These are phyloP conservation scores for Pseudorhiza aurosa DNA, from an alignment of 30 jellyfish, hydroid and myxozoan genomes.

Conservation along the genomic window DNA sequence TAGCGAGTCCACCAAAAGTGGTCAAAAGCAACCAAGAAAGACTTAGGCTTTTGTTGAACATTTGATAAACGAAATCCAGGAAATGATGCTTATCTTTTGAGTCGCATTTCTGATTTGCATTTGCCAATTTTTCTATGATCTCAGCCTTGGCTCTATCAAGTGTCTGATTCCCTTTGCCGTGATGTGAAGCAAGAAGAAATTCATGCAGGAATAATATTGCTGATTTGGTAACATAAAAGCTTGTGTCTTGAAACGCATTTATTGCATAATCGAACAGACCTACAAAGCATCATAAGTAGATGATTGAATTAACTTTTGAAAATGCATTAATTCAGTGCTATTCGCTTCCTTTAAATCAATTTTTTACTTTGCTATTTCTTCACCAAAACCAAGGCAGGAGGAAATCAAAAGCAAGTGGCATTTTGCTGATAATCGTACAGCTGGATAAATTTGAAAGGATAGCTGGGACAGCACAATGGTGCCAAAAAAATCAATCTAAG, in stretches of 20 bases:
- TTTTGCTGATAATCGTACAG: too few relatives aligned
- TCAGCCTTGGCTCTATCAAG: background rate
- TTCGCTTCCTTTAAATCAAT: too few relatives aligned
- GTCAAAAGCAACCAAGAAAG: background rate
- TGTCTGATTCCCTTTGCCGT: background rate
- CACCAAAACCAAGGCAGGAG: too few relatives aligned
- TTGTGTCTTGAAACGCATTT: slow-evolving; percentile 31
- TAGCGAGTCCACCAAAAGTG: slow-evolving; percentile 24
- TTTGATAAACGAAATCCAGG: slow-evolving; percentile 7
- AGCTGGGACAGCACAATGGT: too few relatives aligned
- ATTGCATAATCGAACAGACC: slow-evolving; percentile 6
- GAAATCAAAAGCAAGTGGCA: too few relatives aligned
- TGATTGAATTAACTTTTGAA: background rate
- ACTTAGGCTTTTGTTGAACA: background rate
- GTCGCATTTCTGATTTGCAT: background rate
- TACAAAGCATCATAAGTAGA: background rate
- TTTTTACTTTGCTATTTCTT: too few relatives aligned
- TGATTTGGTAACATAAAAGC: slow-evolving; percentile 44
- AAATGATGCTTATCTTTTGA: background rate
- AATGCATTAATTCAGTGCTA: too few relatives aligned
- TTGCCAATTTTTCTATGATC: background rate
- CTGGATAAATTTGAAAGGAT: too few relatives aligned
- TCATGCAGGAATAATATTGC: slow-evolving; percentile 23
- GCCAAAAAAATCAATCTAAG: too few relatives aligned
- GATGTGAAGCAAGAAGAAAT: background rate